Conservation (phyloP, 1,140 invertebrate species). For the Notospermus geniculatus region DNA sequence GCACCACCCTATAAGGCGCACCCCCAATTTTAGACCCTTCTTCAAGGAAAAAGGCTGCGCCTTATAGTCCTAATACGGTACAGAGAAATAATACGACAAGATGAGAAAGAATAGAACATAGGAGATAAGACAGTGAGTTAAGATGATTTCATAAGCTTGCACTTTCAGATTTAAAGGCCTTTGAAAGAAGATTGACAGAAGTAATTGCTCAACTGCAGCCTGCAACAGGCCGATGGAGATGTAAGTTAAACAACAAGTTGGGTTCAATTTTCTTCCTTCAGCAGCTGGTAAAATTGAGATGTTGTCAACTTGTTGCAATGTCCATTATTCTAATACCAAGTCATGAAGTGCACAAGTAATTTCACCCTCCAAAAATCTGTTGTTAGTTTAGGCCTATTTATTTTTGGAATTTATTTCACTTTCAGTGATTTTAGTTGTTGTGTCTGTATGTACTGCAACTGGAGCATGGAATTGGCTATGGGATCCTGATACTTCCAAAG, state of each 20-base stretch:
- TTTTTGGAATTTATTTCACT: conserved; percentile 50
- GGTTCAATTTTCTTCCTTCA: background rate
- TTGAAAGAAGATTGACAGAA: conserved; percentile 91
- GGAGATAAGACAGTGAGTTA: too few relatives aligned
- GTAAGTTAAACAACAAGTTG: conserved; percentile 61
- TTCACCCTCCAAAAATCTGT: too few relatives aligned
- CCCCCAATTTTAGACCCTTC: too few relatives aligned
- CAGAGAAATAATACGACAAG: too few relatives aligned
- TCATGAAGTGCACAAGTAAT: too few relatives aligned
- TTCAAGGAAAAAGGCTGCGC: too few relatives aligned
- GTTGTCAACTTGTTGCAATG: conserved; percentile 9
- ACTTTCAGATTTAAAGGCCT: conserved; percentile 92
- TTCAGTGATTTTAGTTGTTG: conserved; percentile 79
- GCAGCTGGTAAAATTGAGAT: background rate
- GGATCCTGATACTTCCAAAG: conserved; percentile 68
- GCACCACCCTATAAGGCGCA: too few relatives aligned
- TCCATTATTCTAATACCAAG: background rate
- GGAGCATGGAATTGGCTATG: conserved; percentile 93
- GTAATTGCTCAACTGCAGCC: conserved; percentile 93
- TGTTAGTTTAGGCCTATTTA: too few relatives aligned
- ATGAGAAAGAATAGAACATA: too few relatives aligned
- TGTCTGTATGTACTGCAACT: conserved; percentile 83
- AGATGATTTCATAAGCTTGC: too few relatives aligned
- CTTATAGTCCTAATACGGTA: too few relatives aligned
- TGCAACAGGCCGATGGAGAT: conserved; percentile 87